Base-by-base conservation (phyloP, 2,888 invertebrate genomes). In the Ennomos erosarius region DNA sequence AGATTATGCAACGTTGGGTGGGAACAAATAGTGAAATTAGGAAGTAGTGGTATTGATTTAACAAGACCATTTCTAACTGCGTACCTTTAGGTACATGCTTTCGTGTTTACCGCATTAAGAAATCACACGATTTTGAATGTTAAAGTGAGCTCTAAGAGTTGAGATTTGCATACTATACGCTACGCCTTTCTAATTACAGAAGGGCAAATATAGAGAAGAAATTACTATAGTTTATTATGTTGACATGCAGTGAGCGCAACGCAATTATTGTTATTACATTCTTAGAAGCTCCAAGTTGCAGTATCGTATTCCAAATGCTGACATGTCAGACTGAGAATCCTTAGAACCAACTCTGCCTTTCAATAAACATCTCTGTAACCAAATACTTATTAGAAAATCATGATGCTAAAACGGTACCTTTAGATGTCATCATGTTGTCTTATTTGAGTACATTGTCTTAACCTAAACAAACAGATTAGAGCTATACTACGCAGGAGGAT, bases 11-110 rank as follows among this genome's bases (percentile, higher is more conserved):
- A 61, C 34, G 33, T 42, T 49, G 39, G 46, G 47, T 33, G 58
- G 39, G 48, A 48, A 57, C 47, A 44, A 58, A 55, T 34, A 45
- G 45, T 45, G 45, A 52, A 55, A 52, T 58, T 51, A 55, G 57
- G 57, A 57, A 60, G 59, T 47, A 43, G 12, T 35, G 16, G 11
- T 62, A 57, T 57, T 51, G 54, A 54, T 61, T 56, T 34, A 45
- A 57, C 45, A 50, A 49, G 34, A 35, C 36, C 53, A 50, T 50
- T 61, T 53, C 53, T 56, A 53, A 52, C 49, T 40, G 48, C 49
- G 16, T 26, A 26, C 26, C 26, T 26, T 26, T 26, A n/a, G n/a
- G 26, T 6, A 36, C n/a, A n/a, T 33, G 44, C 55, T 44, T 33
- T 9, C 35, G n/a, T 35, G 39, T 51, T 51, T 46, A 34, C 57